Evolutionary conservation across 30 jellyfish, hydroid and myxozoan species (phyloP).

Genomic region (Mastigias papua): DNA sequence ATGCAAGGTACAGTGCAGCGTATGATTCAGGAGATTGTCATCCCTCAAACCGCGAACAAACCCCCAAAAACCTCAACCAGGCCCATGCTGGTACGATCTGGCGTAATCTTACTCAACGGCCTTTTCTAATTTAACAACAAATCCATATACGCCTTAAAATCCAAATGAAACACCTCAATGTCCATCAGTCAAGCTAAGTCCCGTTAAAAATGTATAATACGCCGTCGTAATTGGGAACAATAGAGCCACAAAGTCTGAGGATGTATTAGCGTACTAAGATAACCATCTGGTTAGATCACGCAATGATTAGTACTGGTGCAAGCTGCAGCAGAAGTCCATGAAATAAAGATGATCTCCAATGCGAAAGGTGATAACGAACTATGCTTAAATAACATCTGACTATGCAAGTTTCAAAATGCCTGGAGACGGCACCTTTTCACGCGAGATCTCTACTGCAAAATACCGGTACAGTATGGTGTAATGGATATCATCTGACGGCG

Average conservation of each 20-base stretch:
- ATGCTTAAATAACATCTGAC: neutral
- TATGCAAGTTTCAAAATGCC: neutral
- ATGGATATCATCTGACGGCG: too few relatives aligned
- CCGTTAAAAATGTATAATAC: neutral
- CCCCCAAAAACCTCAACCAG: neutral
- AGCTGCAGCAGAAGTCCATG: neutral
- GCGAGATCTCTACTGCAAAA: neutral
- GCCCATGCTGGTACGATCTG: neutral
- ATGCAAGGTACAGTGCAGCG: too few relatives aligned
- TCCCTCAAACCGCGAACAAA: too few relatives aligned
- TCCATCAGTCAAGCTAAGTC: neutral
- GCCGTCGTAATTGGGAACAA: neutral
- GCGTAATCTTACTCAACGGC: neutral
- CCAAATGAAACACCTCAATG: neutral
- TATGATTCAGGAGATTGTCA: too few relatives aligned
- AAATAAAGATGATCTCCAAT: neutral
- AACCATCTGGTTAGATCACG: constrained; percentile 16
- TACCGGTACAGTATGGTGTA: neutral
- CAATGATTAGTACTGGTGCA: neutral
- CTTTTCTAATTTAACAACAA: neutral
- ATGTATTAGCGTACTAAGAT: neutral
- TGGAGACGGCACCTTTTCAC: neutral
- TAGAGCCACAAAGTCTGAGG: constrained; percentile 5
- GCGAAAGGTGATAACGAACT: neutral
- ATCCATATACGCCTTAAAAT: neutral